Percentiles rank a stretch among this genome's conserved stretches.
Conservation (phyloP, 2,797 vertebrate genomes). For the Megaceryle alcyon region DNA sequence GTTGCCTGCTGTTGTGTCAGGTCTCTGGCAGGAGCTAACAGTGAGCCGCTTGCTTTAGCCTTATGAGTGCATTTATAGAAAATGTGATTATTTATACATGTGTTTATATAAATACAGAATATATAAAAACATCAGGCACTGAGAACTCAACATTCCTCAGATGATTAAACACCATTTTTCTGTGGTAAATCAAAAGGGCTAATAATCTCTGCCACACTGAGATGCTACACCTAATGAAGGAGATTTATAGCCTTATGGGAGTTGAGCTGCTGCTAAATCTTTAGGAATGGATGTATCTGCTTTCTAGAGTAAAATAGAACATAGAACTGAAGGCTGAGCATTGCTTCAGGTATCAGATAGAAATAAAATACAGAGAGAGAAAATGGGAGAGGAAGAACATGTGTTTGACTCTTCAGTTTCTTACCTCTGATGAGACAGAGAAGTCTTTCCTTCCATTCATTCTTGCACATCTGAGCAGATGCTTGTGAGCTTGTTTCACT, state of each 20-base stretch:
- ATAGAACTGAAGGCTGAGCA: neutral
- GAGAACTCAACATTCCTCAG: neutral
- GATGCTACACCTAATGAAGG: neutral
- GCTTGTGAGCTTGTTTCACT: slow-evolving; percentile 77
- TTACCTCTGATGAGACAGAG: slow-evolving; percentile 48
- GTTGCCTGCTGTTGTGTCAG: neutral
- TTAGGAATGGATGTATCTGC: neutral
- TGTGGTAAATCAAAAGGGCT: neutral
- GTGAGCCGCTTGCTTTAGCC: neutral
- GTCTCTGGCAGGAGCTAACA: neutral
- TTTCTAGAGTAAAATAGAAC: neutral
- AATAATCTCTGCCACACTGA: neutral
- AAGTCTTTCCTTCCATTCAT: slow-evolving; percentile 77
- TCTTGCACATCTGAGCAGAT: slow-evolving; percentile 82
- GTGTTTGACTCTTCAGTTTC: neutral
- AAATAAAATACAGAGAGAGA: neutral
- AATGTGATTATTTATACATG: neutral
- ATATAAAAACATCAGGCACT: neutral
- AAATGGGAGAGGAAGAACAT: neutral
- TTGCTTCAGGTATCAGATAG: neutral
- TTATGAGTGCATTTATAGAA: neutral
- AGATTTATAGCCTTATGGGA: neutral
- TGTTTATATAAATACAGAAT: neutral
- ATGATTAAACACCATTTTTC: neutral
- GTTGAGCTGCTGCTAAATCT: neutral